phyloP scores from a whole-genome alignment of 2,113 vertebrate species.

The Rhombomys opimus region DNA sequence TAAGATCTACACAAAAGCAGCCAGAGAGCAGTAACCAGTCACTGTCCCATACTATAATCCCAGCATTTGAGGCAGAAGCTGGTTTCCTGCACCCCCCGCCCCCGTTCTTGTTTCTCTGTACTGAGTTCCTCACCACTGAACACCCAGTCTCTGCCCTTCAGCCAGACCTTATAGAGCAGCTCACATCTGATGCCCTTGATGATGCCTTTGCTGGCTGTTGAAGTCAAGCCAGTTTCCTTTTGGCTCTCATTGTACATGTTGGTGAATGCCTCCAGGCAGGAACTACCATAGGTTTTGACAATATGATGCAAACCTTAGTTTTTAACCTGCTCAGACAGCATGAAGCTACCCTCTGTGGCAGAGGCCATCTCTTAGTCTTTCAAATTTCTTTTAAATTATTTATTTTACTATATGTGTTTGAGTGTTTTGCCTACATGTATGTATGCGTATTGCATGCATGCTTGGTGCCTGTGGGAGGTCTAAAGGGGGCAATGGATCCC shows the following conservation, averaged over 20 bases:
- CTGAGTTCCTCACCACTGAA: background rate
- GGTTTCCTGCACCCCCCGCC: background rate
- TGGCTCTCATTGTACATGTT: background rate
- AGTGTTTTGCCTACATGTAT: background rate
- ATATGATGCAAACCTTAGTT: no score
- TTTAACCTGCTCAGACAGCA: background rate
- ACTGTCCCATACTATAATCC: no score
- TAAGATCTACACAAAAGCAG: background rate
- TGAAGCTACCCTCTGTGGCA: background rate
- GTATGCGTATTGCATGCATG: background rate
- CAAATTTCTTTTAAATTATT: background rate
- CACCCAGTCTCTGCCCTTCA: background rate
- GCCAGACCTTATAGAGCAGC: background rate
- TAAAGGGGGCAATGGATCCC: background rate
- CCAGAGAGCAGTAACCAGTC: background rate
- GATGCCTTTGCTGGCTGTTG: background rate
- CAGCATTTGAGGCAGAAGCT: background rate
- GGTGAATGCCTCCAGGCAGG: background rate
- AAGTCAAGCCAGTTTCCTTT: background rate
- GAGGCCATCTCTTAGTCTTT: background rate
- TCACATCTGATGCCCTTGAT: background rate
- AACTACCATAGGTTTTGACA: background rate
- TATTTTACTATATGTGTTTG: background rate
- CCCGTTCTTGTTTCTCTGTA: background rate
- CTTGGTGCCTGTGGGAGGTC: background rate